Conservation (phyloP, 1,140 invertebrate genomes). For the Neodiprion lecontei region DNA sequence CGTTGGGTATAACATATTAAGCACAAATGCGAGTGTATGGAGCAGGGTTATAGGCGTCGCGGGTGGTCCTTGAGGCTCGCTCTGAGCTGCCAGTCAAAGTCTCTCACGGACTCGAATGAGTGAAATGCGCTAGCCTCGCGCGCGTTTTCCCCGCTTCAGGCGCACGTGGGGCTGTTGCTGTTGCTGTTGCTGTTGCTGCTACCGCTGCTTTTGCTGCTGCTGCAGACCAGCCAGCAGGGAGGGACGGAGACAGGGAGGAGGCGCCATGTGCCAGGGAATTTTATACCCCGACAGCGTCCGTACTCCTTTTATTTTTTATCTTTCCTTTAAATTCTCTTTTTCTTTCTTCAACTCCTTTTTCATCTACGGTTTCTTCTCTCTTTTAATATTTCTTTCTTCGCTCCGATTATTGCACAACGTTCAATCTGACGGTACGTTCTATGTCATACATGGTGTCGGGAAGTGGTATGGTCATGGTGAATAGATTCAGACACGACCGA, state of each 20-base stretch:
- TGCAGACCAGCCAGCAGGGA: slow-evolving; percentile 22
- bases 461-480: no score
- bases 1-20: no score
- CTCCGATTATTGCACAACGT: no score
- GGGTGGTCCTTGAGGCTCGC: slow-evolving; percentile 38
- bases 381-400: background rate
- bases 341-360: background rate
- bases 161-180: background rate
- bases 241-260: background rate
- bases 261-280: slow-evolving; percentile 10
- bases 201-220: background rate
- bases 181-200: background rate
- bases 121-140: background rate
- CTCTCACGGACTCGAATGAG: slow-evolving; percentile 29
- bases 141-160: background rate
- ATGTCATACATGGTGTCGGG: no score
- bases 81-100: slow-evolving; percentile 42
- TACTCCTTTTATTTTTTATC: background rate
- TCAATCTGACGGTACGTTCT: no score
- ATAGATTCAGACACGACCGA: no score
- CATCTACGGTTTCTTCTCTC: background rate
- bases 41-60: slow-evolving; percentile 29
- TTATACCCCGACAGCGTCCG: slow-evolving; percentile 5
- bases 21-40: background rate
- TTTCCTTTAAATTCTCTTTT: no score